Conservation (phyloP, 2,888 invertebrate species). For the Petrolisthes manimaculis region DNA sequence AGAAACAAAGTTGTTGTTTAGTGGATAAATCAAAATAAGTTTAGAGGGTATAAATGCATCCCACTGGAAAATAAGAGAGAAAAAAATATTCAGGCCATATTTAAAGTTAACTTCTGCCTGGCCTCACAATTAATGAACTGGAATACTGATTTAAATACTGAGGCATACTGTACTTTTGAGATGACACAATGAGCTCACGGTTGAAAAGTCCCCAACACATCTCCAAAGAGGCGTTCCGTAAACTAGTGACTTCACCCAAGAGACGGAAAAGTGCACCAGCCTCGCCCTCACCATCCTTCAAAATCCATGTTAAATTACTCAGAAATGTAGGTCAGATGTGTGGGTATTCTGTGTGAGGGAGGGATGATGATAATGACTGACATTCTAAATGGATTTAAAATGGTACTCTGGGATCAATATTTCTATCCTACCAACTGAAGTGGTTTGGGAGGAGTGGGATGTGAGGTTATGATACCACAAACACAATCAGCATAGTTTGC, state of each 20-base stretch:
- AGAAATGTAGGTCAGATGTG: neutral
- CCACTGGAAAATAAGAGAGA: too few species aligned
- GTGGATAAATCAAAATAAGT: too few species aligned
- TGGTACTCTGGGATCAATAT: neutral
- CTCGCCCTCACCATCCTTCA: neutral
- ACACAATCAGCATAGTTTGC: too few species aligned
- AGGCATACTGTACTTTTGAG: neutral
- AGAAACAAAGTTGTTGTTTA: too few species aligned
- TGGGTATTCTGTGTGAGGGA: neutral
- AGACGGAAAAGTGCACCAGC: constrained; percentile 17
- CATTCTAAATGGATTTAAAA: neutral
- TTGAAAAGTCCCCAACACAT: constrained; percentile 7
- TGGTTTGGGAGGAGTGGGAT: too few species aligned
- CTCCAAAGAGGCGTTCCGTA: constrained; percentile 44
- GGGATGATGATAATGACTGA: neutral
- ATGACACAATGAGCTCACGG: constrained; percentile 10
- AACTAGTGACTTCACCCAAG: constrained; percentile 24
- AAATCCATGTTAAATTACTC: neutral
- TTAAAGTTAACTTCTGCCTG: too few species aligned
- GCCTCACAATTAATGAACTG: too few species aligned
- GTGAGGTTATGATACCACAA: too few species aligned
- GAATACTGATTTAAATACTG: too few species aligned
- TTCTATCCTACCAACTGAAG: too few species aligned
- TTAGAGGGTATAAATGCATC: too few species aligned
- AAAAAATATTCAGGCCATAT: too few species aligned